Evolutionary conservation across 1,140 invertebrate species (phyloP).

Genomic region (Bombus affinis): DNA sequence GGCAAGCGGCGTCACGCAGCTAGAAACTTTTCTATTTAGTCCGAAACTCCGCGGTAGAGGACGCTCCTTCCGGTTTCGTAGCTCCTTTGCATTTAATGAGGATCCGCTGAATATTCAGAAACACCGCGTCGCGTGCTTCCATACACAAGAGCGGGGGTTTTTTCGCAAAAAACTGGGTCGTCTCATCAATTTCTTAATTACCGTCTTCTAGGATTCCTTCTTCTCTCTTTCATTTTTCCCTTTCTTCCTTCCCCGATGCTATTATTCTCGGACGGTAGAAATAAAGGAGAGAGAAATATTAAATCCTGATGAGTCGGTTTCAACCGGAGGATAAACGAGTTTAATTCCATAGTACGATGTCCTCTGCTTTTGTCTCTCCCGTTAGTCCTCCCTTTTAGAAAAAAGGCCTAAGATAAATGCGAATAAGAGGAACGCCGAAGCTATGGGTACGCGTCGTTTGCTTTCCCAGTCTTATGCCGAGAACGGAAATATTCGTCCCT

Average conservation of each 20-base stretch:
- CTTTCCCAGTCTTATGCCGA: neutral
- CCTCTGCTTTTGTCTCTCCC: neutral
- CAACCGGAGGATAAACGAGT: constrained; percentile 26
- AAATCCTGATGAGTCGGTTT: constrained; percentile 31
- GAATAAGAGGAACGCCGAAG: neutral
- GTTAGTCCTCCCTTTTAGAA: neutral
- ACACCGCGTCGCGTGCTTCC: constrained; percentile 5
- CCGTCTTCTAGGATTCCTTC: neutral
- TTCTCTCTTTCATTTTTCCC: too few relatives aligned
- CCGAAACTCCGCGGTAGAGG: neutral
- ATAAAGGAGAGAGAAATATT: neutral
- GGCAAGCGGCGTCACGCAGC: constrained; percentile 21
- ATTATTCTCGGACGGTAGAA: neutral
- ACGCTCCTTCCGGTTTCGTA: constrained; percentile 44
- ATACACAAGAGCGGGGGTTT: neutral
- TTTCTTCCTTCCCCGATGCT: neutral
- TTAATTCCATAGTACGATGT: neutral
- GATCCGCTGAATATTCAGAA: constrained; percentile 41
- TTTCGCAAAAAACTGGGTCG: neutral
- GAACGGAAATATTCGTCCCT: constrained; percentile 37
- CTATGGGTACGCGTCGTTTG: neutral
- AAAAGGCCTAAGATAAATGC: neutral
- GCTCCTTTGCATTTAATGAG: constrained; percentile 51
- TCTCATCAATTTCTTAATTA: constrained; percentile 38
- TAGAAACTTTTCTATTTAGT: constrained; percentile 48